These are phyloP conservation scores for Mustelus asterias DNA, from an alignment of 2,113 vertebrate genomes.

Conservation along the genomic window DNA sequence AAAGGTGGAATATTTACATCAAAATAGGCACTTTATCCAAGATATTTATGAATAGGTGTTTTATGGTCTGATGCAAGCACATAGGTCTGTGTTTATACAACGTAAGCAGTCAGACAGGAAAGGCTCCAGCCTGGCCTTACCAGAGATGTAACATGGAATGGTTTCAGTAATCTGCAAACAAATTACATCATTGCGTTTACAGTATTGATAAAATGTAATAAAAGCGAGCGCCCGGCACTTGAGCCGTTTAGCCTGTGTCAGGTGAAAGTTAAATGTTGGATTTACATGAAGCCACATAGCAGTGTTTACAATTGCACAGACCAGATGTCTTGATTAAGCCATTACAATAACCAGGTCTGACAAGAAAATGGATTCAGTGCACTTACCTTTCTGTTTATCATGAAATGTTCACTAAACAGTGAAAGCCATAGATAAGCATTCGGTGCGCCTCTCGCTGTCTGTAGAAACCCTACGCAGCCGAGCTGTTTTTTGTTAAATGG, in stretches of 20 bases:
- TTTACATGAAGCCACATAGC: conserved; percentile 17
- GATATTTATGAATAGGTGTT: conserved; percentile 57
- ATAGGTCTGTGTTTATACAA: conserved; percentile 79
- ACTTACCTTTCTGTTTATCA: conserved; percentile 38
- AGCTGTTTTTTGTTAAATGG: conserved; percentile 29
- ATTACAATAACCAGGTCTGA: conserved; percentile 38
- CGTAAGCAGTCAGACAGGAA: conserved; percentile 65
- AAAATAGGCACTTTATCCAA: conserved; percentile 58
- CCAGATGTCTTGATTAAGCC: conserved; percentile 37
- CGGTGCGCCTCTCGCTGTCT: neutral
- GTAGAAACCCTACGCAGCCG: neutral
- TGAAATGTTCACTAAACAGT: conserved; percentile 36
- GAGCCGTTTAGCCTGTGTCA: conserved; percentile 39
- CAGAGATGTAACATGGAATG: conserved; percentile 69
- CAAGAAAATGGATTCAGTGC: conserved; percentile 36
- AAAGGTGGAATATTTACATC: conserved; percentile 64
- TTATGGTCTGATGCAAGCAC: conserved; percentile 59
- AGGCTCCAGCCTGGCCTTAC: conserved; percentile 84
- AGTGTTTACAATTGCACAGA: conserved; percentile 29
- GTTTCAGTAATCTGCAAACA: conserved; percentile 78
- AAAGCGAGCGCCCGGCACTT: conserved; percentile 51
- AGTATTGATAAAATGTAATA: conserved; percentile 63
- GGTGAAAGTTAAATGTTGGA: conserved; percentile 37
- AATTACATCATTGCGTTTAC: conserved; percentile 66
- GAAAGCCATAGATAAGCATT: conserved; percentile 36